Evolutionary conservation across 2,888 invertebrate genomes (phyloP).

Genomic region (Embidobia sp.): DNA sequence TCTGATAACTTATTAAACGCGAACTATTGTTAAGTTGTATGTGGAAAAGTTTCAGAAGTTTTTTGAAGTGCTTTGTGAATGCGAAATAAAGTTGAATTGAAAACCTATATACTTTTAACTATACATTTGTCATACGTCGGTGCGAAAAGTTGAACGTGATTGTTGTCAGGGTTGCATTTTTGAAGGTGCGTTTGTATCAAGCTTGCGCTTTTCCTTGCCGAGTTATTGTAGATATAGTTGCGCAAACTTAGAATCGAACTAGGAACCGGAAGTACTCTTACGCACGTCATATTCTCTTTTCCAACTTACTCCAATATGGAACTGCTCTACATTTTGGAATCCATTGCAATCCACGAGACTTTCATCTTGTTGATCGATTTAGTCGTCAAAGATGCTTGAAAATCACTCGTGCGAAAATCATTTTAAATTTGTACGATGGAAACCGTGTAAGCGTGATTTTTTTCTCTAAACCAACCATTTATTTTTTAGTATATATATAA

Average conservation of each 20-base stretch:
- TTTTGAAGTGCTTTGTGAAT: background rate
- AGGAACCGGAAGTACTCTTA: background rate
- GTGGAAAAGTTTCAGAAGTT: background rate
- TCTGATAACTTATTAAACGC: background rate
- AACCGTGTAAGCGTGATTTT: too few species aligned
- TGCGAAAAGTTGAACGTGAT: too few species aligned
- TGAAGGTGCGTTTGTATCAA: too few species aligned
- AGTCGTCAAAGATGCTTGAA: background rate
- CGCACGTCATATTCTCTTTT: conserved; percentile 11
- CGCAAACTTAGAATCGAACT: background rate
- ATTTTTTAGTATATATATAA: too few species aligned
- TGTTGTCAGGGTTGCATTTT: too few species aligned
- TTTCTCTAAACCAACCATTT: too few species aligned
- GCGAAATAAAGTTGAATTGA: background rate
- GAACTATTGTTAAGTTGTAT: background rate
- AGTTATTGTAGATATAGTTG: background rate
- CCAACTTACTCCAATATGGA: conserved; percentile 5
- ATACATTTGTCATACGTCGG: too few species aligned
- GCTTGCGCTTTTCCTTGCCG: conserved; percentile 8
- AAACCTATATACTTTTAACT: background rate
- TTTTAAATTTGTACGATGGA: background rate
- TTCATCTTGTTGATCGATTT: conserved; percentile 7
- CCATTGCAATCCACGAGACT: background rate
- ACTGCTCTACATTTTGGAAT: background rate
- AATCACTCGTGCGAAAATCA: background rate